phyloP scores from a whole-genome alignment of 2,888 invertebrate species.

The Harmothoe impar region DNA sequence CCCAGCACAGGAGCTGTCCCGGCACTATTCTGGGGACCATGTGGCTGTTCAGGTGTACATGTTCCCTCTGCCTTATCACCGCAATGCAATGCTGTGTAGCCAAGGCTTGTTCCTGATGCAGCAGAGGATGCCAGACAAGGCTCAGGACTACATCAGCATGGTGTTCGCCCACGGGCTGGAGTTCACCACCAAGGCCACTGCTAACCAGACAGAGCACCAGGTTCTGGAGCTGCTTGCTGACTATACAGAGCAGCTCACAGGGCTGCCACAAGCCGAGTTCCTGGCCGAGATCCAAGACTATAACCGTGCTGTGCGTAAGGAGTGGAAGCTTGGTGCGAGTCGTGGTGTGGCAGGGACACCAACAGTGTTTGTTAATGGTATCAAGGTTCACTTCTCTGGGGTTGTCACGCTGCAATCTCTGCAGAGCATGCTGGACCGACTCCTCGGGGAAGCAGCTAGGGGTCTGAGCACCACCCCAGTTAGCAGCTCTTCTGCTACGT shows the following conservation, averaged over 20 bases:
- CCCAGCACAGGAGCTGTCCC: background rate
- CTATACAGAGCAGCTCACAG: background rate
- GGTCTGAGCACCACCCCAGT: background rate
- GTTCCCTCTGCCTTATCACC: conserved; percentile 28
- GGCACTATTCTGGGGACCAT: background rate
- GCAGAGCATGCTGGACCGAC: background rate
- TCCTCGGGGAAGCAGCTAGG: background rate
- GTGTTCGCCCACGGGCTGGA: background rate
- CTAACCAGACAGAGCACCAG: background rate
- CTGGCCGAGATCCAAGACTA: background rate
- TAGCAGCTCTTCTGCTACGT: too few species aligned
- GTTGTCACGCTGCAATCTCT: background rate
- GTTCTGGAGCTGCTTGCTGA: background rate
- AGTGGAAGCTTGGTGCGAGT: background rate
- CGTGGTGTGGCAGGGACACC: background rate
- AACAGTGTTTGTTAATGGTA: background rate
- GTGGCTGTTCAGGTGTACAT: background rate
- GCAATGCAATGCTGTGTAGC: background rate
- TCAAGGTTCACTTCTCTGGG: background rate
- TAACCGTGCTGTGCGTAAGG: background rate
- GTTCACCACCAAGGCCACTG: background rate
- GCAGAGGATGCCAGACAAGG: background rate
- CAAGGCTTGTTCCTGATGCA: background rate
- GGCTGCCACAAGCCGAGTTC: background rate
- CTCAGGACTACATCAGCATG: background rate